A percentile compares a stretch with the other conserved stretches of the same genome.
phyloP scores from a whole-genome alignment of 2,888 invertebrate species.

The Calephelis perditalis region DNA sequence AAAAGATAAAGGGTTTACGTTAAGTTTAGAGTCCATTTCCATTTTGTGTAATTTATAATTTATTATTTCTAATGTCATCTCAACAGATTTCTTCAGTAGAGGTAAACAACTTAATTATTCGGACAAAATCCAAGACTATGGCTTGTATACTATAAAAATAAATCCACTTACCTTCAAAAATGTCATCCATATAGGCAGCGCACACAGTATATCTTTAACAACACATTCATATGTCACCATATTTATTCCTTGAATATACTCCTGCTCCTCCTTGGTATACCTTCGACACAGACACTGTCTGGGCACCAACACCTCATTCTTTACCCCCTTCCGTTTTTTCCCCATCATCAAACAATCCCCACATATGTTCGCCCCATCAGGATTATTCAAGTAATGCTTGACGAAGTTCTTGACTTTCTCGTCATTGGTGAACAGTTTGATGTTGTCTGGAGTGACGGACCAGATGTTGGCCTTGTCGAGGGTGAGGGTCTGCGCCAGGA shows the following conservation, averaged over 20 bases:
- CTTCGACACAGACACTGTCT: conserved; percentile 48
- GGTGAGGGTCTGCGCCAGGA: conserved; percentile 88
- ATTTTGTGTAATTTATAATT: no score
- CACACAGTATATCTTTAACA: conserved; percentile 86
- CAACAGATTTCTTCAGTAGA: no score
- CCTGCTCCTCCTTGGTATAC: conserved; percentile 61
- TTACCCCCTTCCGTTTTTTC: conserved; percentile 39
- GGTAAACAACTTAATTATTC: no score
- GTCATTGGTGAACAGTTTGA: conserved; percentile 87
- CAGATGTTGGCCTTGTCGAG: conserved; percentile 84
- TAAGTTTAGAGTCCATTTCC: no score
- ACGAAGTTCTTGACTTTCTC: conserved; percentile 83
- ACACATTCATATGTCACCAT: conserved; percentile 89
- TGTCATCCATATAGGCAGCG: conserved; percentile 84
- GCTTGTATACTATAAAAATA: not conserved
- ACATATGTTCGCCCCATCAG: conserved; percentile 30
- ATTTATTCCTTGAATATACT: conserved; percentile 79
- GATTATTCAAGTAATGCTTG: conserved; percentile 79
- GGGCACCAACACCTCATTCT: conserved; percentile 38
- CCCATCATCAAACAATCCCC: conserved; percentile 34
- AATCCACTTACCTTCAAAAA: conserved; percentile 78
- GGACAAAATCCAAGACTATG: no score
- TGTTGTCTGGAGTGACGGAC: conserved; percentile 81
- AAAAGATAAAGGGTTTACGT: no score
- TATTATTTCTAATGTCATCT: no score